Base-by-base conservation (phyloP, 2,888 invertebrate species). In the Apoderus coryli region DNA sequence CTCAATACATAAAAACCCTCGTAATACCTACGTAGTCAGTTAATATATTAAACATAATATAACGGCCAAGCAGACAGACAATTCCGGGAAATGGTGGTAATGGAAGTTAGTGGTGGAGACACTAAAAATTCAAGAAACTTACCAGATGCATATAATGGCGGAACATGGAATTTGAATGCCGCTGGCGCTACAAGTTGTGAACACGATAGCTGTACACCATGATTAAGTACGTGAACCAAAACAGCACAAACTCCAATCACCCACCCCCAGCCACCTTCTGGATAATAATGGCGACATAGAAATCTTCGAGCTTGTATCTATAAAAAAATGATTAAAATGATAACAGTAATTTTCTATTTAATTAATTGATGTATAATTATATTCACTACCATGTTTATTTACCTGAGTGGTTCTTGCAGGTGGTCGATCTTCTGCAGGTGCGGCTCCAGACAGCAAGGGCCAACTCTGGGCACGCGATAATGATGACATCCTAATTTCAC, bases 261-360 rank as follows among this genome's bases (percentile, higher is more conserved):
- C 79, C 80, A 85, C 10, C 85, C 84, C 84, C 84, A 85, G 9
- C 82, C 82, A 3, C 82, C 82, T 60, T 85, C 85, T 3, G 84
- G 82, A 56, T 84, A 84, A 60, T 84, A 82, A 44, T 84, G 76
- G 16, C 76, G 64, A 33, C 73, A 72, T 25, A 77, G 63, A 25
- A 75, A 65, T 29, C 73, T 61, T 6, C 73, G 64, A 1, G 74
- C 73, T 24, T 72, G 68, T 23, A 72, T 65, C 38, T 70, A 64
- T 19, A n/a, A n/a, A n/a, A n/a, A n/a, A n/a, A n/a, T n/a, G n/a
- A n/a, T n/a, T n/a, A n/a, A n/a, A n/a, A n/a, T n/a, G n/a, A n/a
- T n/a, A n/a, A n/a, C n/a, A n/a, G n/a, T n/a, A n/a, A n/a, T n/a
- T n/a, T n/a, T n/a, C n/a, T n/a, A n/a, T n/a, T n/a, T n/a, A n/a